Evolutionary conservation across 2,113 vertebrate species (phyloP).

Genomic region (Cinclus mexicanus): DNA sequence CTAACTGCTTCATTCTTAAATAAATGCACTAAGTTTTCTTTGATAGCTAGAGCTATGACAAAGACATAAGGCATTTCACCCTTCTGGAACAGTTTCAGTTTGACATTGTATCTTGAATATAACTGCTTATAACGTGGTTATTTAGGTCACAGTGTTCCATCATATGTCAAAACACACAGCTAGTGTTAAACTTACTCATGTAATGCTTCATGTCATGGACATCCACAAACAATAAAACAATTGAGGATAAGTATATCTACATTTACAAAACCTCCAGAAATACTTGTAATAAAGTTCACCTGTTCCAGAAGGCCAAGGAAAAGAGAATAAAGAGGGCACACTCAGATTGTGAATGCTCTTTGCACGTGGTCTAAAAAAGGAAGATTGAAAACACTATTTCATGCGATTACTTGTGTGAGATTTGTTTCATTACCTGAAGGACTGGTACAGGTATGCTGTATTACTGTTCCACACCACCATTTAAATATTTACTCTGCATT

Average conservation of each 20-base stretch:
- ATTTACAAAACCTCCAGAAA: not conserved
- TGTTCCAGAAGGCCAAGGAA: not conserved
- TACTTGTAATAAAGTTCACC: not conserved
- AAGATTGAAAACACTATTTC: not conserved
- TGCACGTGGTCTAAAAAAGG: not conserved
- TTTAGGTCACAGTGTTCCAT: slow-evolving; percentile 14
- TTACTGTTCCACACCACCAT: not conserved
- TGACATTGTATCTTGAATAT: not conserved
- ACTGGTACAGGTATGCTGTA: not conserved
- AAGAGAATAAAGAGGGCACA: not conserved
- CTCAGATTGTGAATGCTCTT: not conserved
- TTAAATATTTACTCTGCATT: not conserved
- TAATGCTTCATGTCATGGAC: not conserved
- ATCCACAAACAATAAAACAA: not conserved
- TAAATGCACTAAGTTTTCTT: not conserved
- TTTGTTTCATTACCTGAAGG: not conserved
- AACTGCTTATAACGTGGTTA: not conserved
- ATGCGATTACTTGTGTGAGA: not conserved
- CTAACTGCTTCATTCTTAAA: not conserved
- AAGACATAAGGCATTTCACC: not conserved
- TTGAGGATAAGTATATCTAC: not conserved
- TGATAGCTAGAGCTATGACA: not conserved
- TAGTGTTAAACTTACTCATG: not conserved
- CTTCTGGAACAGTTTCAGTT: not conserved
- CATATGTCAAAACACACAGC: not conserved